These are phyloP conservation scores for Neoarius graeffei DNA, from an alignment of 2,113 vertebrate species.

Conservation along the genomic window DNA sequence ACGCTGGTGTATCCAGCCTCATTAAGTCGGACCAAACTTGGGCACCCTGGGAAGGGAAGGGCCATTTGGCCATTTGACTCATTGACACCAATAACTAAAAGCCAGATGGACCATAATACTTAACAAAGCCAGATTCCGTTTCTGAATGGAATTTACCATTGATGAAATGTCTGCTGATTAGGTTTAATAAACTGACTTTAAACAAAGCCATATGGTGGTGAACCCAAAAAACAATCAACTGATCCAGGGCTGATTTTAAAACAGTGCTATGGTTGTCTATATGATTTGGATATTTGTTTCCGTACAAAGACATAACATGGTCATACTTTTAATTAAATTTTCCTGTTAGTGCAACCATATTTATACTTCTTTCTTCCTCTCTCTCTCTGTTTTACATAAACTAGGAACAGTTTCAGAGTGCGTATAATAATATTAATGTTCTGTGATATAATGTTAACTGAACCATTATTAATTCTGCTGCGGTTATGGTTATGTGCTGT, in stretches of 20 bases:
- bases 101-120: conserved; percentile 26
- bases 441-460: not conserved
- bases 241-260: conserved; percentile 23
- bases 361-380: not conserved
- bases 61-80: conserved; percentile 40
- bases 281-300: not conserved
- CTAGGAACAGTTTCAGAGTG: not conserved
- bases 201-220: conserved; percentile 16
- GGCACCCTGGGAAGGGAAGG: conserved; percentile 31
- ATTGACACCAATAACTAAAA: conserved; percentile 56
- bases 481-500: not conserved
- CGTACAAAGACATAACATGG: not conserved
- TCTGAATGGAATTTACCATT: conserved; percentile 12
- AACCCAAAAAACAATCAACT: not conserved
- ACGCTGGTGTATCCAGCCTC: conserved; percentile 20
- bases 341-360: not conserved
- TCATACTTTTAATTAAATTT: not conserved
- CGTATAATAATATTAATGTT: too few species aligned
- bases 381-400: not conserved
- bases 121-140: conserved; percentile 34
- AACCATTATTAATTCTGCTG: not conserved
- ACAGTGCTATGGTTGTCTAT: not conserved
- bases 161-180: conserved; percentile 23
- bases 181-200: conserved; percentile 21
- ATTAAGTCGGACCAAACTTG: conserved; percentile 9